Conservation (phyloP, 35 echinoderm and acorn worm genomes). For the Acanthaster planci region DNA sequence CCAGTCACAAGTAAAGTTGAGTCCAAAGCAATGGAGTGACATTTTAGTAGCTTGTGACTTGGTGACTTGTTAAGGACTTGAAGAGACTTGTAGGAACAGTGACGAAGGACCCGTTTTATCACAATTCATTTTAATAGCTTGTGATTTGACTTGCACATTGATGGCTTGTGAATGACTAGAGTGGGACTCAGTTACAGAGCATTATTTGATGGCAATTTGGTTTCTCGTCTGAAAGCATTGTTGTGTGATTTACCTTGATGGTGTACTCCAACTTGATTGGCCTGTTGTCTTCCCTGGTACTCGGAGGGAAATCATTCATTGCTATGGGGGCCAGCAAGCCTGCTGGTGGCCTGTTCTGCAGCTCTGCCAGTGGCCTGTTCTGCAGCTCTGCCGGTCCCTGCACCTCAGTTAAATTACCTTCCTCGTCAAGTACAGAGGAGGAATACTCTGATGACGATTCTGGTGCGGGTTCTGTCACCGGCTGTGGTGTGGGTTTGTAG, state of each 20-base stretch:
- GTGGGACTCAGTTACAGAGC: too few relatives aligned
- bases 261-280: constrained; percentile 71
- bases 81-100: too few relatives aligned
- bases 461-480: constrained; percentile 7
- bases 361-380: neutral
- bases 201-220: too few relatives aligned
- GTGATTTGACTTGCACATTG: too few relatives aligned
- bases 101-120: too few relatives aligned
- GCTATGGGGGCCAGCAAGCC: neutral
- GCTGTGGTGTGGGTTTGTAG: constrained; percentile 18
- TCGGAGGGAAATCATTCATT: neutral
- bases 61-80: too few relatives aligned
- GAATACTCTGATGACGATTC: neutral
- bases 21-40: too few relatives aligned
- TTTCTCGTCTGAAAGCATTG: neutral
- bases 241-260: constrained; percentile 20
- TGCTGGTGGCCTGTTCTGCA: neutral
- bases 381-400: neutral
- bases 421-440: neutral
- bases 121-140: too few relatives aligned
- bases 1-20: too few relatives aligned
- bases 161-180: too few relatives aligned
- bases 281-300: neutral
- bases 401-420: neutral
- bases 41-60: too few relatives aligned